Conservation (phyloP, 2,113 vertebrate species). For the Nicator chloris region DNA sequence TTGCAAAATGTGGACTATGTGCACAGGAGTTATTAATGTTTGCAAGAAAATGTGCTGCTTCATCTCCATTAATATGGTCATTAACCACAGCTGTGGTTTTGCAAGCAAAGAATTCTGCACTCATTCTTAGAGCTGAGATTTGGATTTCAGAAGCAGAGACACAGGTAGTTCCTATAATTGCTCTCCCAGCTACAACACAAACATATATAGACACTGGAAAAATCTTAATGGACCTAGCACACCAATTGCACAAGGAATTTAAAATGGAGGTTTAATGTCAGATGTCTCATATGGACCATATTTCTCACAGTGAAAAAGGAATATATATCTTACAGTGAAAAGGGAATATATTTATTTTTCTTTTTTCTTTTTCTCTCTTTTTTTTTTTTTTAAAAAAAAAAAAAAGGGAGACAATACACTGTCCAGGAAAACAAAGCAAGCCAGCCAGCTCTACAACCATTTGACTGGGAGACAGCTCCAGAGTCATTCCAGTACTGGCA, state of each 20-base stretch:
- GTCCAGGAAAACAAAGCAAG: constrained; percentile 54
- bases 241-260: not conserved
- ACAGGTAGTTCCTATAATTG: constrained; percentile 25
- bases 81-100: constrained; percentile 36
- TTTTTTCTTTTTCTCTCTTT: too few relatives aligned
- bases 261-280: not conserved
- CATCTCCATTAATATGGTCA: constrained; percentile 7
- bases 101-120: not conserved
- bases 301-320: constrained; percentile 30
- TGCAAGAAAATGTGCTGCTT: constrained; percentile 32
- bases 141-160: not conserved
- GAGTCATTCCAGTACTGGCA: constrained; percentile 55
- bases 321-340: too few relatives aligned
- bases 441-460: constrained; percentile 25
- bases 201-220: not conserved
- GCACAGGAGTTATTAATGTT: constrained; percentile 43
- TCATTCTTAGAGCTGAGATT: not conserved
- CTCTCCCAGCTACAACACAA: not conserved
- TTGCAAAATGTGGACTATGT: constrained; percentile 39
- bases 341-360: too few relatives aligned
- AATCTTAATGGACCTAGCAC: not conserved
- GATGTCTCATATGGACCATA: not conserved
- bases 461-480: constrained; percentile 34
- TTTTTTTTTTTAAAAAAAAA: not conserved
- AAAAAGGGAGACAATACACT: not conserved